Percentiles rank a stretch among this genome's conserved stretches.
Evolutionary conservation across 2,113 vertebrate genomes (phyloP).

Genomic region (Toxostoma redivivum): DNA sequence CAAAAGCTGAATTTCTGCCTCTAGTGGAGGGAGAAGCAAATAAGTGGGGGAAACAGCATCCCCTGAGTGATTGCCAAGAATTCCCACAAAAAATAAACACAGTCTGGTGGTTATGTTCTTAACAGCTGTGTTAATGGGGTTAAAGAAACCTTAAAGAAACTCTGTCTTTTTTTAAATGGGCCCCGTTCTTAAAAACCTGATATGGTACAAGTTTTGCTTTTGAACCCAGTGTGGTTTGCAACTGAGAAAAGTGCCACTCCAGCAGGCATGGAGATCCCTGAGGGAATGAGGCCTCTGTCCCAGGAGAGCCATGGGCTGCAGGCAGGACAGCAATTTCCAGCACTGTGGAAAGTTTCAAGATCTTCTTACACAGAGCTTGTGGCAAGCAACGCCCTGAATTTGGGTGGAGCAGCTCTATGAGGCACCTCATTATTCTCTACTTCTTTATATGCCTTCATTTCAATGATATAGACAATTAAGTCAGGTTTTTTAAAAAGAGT

Average conservation of each 20-base stretch:
- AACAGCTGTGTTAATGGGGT: constrained; percentile 59
- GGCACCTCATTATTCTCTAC: neutral
- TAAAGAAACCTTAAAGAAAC: constrained; percentile 65
- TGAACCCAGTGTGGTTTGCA: neutral
- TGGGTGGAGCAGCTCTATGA: accelerated
- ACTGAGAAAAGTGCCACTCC: neutral
- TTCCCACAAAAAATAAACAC: constrained; percentile 63
- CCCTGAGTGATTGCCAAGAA: constrained; percentile 51
- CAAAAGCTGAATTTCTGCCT: constrained; percentile 20
- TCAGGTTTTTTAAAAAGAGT: too few relatives aligned
- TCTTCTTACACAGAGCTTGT: neutral
- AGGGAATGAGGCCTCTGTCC: neutral
- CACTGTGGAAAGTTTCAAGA: neutral
- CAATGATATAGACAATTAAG: accelerated
- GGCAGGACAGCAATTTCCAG: neutral
- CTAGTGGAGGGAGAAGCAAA: constrained; percentile 32
- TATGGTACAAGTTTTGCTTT: neutral
- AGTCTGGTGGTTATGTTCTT: constrained; percentile 63
- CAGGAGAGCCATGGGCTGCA: neutral
- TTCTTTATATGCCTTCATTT: neutral
- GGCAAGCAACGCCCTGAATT: neutral
- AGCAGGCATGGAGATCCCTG: neutral
- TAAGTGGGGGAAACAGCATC: constrained; percentile 44
- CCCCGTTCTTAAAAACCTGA: constrained; percentile 21
- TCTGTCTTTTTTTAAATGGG: constrained; percentile 44